These are phyloP conservation scores for Brotula barbata DNA, from an alignment of 2,797 vertebrate genomes.

Conservation along the genomic window DNA sequence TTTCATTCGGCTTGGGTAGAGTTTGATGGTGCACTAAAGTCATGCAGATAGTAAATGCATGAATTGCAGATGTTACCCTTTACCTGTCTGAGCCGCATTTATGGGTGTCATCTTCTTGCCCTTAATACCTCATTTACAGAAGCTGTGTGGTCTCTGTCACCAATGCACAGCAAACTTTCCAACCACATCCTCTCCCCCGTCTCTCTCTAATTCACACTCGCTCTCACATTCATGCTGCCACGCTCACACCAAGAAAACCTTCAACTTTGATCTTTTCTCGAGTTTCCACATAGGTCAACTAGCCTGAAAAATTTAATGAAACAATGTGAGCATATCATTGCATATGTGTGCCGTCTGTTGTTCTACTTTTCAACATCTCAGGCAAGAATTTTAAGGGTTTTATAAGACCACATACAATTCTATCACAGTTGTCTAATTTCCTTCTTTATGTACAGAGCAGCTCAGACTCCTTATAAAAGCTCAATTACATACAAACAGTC, in stretches of 20 bases:
- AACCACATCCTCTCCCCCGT: constrained; percentile 41
- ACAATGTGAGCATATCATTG: not conserved
- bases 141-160: constrained; percentile 53
- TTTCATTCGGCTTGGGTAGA: no score
- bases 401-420: no score
- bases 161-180: constrained; percentile 60
- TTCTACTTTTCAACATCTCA: not conserved
- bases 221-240: constrained; percentile 6
- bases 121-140: not conserved
- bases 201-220: not conserved
- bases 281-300: constrained; percentile 39
- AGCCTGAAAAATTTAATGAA: not conserved
- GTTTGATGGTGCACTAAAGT: no score
- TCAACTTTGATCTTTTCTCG: not conserved
- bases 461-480: no score
- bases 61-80: no score
- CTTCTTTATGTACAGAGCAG: no score
- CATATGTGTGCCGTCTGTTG: not conserved
- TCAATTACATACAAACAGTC: no score
- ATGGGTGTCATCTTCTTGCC: not conserved
- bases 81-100: no score
- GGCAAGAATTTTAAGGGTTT: not conserved
- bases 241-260: not conserved
- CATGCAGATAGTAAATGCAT: no score
- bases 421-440: no score